A percentile compares a stretch with the other conserved stretches of the same genome.
phyloP scores from a whole-genome alignment of 2,888 invertebrate species.

The Nasonia oneida region DNA sequence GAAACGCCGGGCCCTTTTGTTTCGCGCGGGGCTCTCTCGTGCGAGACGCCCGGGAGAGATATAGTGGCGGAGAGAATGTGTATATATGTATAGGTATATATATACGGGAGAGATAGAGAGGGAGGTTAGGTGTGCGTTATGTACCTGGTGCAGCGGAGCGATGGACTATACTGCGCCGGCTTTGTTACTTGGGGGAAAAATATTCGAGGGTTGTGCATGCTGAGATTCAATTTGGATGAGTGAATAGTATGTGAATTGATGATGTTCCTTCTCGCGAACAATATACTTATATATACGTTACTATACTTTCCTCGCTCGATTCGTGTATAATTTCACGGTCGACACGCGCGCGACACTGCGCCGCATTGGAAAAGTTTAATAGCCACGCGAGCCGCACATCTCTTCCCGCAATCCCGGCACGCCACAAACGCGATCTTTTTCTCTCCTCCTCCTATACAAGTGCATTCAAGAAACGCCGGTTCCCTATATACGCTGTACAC shows the following conservation, averaged over 20 bases:
- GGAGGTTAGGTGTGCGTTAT: too few species aligned
- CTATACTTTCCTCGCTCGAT: not conserved
- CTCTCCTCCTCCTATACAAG: not conserved
- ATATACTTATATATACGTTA: not conserved
- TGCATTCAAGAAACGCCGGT: not conserved
- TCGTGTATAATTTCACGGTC: slow-evolving; percentile 24
- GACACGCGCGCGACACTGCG: not conserved
- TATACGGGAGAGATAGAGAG: too few species aligned
- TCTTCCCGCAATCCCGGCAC: not conserved
- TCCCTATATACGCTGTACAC: not conserved
- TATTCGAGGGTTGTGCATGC: not conserved
- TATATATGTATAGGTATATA: not conserved
- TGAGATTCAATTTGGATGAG: not conserved
- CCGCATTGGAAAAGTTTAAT: slow-evolving; percentile 29
- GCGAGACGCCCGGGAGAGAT: slow-evolving; percentile 32
- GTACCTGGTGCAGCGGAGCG: too few species aligned
- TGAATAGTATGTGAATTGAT: not conserved
- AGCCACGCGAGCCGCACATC: not conserved
- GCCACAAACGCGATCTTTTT: not conserved
- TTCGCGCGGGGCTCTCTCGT: slow-evolving; percentile 34
- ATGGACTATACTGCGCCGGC: not conserved
- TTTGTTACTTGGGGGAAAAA: not conserved
- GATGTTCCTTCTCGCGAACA: not conserved
- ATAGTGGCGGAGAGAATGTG: not conserved
- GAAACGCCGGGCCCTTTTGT: slow-evolving; percentile 63